Base-by-base conservation (phyloP, 2,888 invertebrate genomes). In the Aquatica leii region DNA sequence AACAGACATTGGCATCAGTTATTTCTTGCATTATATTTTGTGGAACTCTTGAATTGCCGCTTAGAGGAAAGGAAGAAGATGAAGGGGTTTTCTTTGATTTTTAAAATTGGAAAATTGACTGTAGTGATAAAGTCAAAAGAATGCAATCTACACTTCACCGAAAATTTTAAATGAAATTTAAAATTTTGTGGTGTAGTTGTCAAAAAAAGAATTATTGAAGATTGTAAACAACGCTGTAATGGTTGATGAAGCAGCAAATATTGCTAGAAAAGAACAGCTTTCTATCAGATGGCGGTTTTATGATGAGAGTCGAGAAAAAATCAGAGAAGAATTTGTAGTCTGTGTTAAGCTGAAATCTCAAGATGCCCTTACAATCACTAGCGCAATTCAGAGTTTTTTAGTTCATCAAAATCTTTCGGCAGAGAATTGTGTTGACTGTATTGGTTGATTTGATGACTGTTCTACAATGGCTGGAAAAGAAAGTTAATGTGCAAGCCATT, bases 81-180 rank as follows among this genome's bases (percentile, higher is more conserved):
- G 71, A 43, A 15, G 59, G 31, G 70, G 70, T 54, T n/a, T n/a
- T n/a, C n/a, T n/a, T n/a, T n/a, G n/a, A n/a, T n/a, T n/a, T n/a
- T n/a, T n/a, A n/a, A n/a, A 51, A 67, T 15, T 66, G 67, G 18
- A 52, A 50, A 67, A 71, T 74, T 63, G 69, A 73, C 49, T 58
- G 65, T 52, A 66, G 65, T 52, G 59, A 70, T 65, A 49, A 21
- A 65, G 20, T 35, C 54, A 12, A 57, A 71, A 70, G 59, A 75
- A 77, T 67, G 73, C 75, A 48, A 64, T 51, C 55, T 76, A 77
- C 64, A 78, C n/a, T n/a, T n/a, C n/a, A n/a, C n/a, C n/a, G n/a
- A n/a, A n/a, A n/a, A n/a, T n/a, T n/a, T n/a, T n/a, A 75, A 78
- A 78, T 71, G 72, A 78, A 71, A 63, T 76, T 40, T 76, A 51